Conservation (phyloP, 1,140 invertebrate genomes). For the Hylyphantes graminicola region DNA sequence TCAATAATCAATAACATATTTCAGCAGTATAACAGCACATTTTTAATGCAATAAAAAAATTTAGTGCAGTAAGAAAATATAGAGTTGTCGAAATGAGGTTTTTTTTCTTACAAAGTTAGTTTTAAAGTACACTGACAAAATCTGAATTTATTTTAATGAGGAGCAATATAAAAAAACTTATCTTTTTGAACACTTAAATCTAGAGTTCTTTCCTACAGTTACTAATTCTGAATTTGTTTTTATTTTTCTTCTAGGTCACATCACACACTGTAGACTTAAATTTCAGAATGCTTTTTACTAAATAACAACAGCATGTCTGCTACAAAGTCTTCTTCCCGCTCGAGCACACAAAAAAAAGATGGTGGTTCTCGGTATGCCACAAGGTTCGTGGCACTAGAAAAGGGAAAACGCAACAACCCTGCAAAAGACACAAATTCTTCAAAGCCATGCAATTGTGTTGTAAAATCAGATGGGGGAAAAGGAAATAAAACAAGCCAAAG, state of each 20-base stretch:
- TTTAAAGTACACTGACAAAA: too few relatives aligned
- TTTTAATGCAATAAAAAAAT: too few relatives aligned
- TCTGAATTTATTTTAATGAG: too few relatives aligned
- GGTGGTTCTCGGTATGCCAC: slow-evolving; percentile 41
- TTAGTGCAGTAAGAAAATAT: too few relatives aligned
- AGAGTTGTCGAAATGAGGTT: too few relatives aligned
- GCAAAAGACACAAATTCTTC: slow-evolving; percentile 25
- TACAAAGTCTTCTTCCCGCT: slow-evolving; percentile 25
- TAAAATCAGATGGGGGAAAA: slow-evolving; percentile 41
- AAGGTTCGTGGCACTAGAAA: slow-evolving; percentile 24
- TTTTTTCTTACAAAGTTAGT: too few relatives aligned
- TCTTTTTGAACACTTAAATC: too few relatives aligned
- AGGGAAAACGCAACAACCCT: neutral
- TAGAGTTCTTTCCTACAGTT: neutral
- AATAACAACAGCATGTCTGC: slow-evolving; percentile 19
- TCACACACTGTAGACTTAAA: neutral
- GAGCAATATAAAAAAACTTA: too few relatives aligned
- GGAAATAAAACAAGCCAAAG: slow-evolving; percentile 17
- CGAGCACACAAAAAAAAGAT: slow-evolving; percentile 24
- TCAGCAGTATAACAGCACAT: too few relatives aligned
- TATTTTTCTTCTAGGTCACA: slow-evolving; percentile 26
- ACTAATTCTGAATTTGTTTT: neutral
- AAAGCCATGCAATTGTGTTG: slow-evolving; percentile 26
- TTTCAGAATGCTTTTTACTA: neutral
- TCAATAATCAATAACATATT: too few relatives aligned